A percentile compares a stretch with the other conserved stretches of the same genome.
Conservation (phyloP, 2,797 vertebrate species). For the Sebastes itinus region DNA sequence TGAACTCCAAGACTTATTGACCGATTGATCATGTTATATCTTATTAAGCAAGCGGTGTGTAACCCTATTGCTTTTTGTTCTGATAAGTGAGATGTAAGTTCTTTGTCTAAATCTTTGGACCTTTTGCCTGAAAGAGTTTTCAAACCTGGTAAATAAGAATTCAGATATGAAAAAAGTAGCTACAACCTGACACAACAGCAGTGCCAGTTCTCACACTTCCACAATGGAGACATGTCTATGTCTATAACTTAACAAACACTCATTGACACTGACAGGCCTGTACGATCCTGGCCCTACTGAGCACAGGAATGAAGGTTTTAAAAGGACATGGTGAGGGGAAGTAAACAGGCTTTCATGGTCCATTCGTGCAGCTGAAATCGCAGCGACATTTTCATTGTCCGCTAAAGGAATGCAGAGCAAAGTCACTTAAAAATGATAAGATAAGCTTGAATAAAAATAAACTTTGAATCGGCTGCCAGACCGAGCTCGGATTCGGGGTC, state of each 20-base stretch:
- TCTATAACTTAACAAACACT: neutral
- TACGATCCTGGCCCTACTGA: neutral
- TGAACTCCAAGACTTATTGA: neutral
- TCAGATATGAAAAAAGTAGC: neutral
- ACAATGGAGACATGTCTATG: neutral
- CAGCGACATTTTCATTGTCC: conserved; percentile 23
- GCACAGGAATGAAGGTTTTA: neutral
- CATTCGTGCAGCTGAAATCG: conserved; percentile 33
- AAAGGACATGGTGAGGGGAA: neutral
- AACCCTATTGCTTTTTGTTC: neutral
- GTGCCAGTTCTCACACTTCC: no score
- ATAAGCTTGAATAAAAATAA: conserved; percentile 36
- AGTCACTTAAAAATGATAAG: conserved; percentile 45
- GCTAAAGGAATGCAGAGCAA: conserved; percentile 49
- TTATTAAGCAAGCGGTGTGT: neutral
- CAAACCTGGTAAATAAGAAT: neutral
- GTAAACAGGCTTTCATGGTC: conserved; percentile 30
- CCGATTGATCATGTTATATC: neutral
- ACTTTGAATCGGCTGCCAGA: conserved; percentile 24
- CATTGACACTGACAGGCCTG: neutral
- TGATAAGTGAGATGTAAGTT: neutral
- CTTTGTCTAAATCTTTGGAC: neutral
- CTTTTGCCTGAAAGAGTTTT: neutral
- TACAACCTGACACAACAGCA: no score
- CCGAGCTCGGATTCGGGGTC: conserved; percentile 8